Percentiles rank a stretch among this genome's conserved stretches.
These are phyloP conservation scores for Pan troglodytes DNA, from an alignment of 2,113 vertebrate genomes.

Conservation along the genomic window NHGRI_mPanTro3-v2.1_pri NC_072407.2:81543501-81544000, in stretches of 20 bases:
- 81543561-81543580: background rate
- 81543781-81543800: background rate
- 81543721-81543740: background rate
- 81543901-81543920: background rate
- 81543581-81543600: background rate
- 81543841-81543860: background rate
- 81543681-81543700: background rate
- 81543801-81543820: background rate
- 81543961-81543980: background rate
- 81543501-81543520: background rate
- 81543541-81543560: background rate
- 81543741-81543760: background rate
- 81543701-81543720: background rate
- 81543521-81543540: background rate
- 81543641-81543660: background rate
- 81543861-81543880: background rate
- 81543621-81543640: constrained; percentile 18
- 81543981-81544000: background rate
- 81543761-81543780: background rate
- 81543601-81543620: constrained; percentile 14
- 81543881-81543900: background rate
- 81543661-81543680: background rate
- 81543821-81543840: background rate
- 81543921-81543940: background rate
- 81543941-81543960: background rate